Evolutionary conservation across 2,888 invertebrate species (phyloP).

Genomic region (Tachina grossa): DNA sequence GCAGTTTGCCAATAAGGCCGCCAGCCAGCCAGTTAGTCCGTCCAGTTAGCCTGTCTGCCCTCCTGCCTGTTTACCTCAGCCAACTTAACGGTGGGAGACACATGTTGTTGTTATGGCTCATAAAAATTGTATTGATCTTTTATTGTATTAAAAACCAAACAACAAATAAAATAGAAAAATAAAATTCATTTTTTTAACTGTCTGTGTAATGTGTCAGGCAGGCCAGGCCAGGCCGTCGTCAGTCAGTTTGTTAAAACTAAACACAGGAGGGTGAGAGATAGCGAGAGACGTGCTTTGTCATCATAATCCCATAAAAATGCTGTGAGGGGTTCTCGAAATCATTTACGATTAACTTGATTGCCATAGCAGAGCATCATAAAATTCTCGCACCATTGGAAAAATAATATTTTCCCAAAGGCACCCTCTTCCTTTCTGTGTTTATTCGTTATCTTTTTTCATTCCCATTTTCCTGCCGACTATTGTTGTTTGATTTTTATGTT

Average conservation of each 20-base stretch:
- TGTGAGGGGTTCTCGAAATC: slow-evolving; percentile 55
- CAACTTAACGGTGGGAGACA: neutral
- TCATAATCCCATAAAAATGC: slow-evolving; percentile 68
- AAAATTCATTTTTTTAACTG: slow-evolving; percentile 22
- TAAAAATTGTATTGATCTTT: slow-evolving; percentile 15
- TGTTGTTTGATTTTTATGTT: slow-evolving; percentile 33
- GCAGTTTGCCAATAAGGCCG: slow-evolving; percentile 12
- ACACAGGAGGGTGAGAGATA: slow-evolving; percentile 6
- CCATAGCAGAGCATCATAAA: slow-evolving; percentile 37
- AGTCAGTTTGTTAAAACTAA: slow-evolving; percentile 34
- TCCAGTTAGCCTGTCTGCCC: neutral
- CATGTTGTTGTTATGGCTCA: slow-evolving; percentile 39
- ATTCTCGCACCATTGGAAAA: slow-evolving; percentile 46
- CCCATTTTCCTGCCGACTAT: neutral
- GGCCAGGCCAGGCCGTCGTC: slow-evolving; percentile 19
- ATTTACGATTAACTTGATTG: slow-evolving; percentile 59
- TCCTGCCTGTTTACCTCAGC: slow-evolving; percentile 10
- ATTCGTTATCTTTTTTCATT: slow-evolving; percentile 4
- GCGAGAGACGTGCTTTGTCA: slow-evolving; percentile 59
- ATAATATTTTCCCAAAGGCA: slow-evolving; percentile 66
- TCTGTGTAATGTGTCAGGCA: slow-evolving; percentile 27
- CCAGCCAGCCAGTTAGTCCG: neutral
- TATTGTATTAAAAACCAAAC: slow-evolving; percentile 1
- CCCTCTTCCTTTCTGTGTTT: slow-evolving; percentile 20
- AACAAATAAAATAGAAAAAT: neutral